These are phyloP conservation scores for Phanerotoma sp. DNA, from an alignment of 2,888 invertebrate genomes.

Conservation along the genomic window DNA sequence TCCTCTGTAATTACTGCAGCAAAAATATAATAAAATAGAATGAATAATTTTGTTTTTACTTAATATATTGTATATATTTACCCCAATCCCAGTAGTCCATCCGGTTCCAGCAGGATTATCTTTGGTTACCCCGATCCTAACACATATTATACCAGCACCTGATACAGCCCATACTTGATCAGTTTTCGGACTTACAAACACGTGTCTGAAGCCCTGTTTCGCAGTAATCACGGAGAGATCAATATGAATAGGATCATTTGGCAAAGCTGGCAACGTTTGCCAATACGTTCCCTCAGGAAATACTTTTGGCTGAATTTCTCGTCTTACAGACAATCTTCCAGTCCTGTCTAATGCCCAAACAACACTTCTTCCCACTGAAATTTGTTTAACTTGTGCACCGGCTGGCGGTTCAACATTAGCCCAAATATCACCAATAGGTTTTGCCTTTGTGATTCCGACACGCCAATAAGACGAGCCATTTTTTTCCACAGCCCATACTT, in stretches of 20 bases:
- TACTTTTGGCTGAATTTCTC: conserved; percentile 69
- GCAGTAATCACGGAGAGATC: conserved; percentile 53
- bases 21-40: not conserved
- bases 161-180: conserved; percentile 78
- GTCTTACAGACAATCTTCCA: conserved; percentile 74
- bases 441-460: conserved; percentile 70
- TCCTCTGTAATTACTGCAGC: not conserved
- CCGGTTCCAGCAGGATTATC: conserved; percentile 74
- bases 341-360: conserved; percentile 81
- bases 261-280: conserved; percentile 68
- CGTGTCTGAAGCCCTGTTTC: conserved; percentile 67
- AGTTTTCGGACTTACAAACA: conserved; percentile 66
- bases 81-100: conserved; percentile 73
- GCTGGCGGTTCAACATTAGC: conserved; percentile 74
- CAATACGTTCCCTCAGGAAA: conserved; percentile 85
- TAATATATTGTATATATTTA: conserved; percentile 52
- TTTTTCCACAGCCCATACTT: conserved; percentile 84
- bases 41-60: conserved; percentile 3
- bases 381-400: conserved; percentile 69
- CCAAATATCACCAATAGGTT: conserved; percentile 73
- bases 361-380: conserved; percentile 71
- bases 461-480: conserved; percentile 85
- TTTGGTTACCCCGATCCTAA: conserved; percentile 73
- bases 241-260: conserved; percentile 63
- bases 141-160: conserved; percentile 68